phyloP scores from a whole-genome alignment of 1,140 invertebrate genomes.

The Dinoponera quadriceps region DNA sequence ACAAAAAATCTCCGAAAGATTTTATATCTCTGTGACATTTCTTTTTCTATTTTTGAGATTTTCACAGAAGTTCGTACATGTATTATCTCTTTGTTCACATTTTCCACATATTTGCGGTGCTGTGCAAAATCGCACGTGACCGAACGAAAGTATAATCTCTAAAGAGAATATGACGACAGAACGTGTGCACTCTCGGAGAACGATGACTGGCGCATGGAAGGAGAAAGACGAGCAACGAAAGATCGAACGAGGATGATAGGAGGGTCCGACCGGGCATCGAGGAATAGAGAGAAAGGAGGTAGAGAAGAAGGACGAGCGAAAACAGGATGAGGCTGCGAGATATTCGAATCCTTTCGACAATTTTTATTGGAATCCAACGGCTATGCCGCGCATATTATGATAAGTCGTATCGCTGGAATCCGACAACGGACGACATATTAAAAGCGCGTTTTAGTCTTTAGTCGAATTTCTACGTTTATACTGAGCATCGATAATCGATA shows the following conservation, averaged over 20 bases:
- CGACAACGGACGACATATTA: conserved; percentile 44
- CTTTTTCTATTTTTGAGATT: neutral
- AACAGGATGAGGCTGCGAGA: conserved; percentile 59
- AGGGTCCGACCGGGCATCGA: conserved; percentile 18
- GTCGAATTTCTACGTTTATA: neutral
- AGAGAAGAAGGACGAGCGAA: conserved; percentile 39
- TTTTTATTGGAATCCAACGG: conserved; percentile 58
- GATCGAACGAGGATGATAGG: conserved; percentile 35
- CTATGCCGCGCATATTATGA: conserved; percentile 49
- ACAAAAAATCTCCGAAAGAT: neutral
- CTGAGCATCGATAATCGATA: neutral
- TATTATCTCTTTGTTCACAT: neutral
- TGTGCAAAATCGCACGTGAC: neutral
- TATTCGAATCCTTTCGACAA: conserved; percentile 49
- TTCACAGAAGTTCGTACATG: too few relatives aligned
- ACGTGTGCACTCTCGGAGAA: conserved; percentile 26
- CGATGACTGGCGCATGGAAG: conserved; percentile 26
- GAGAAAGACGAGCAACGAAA: conserved; percentile 8
- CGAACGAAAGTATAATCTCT: neutral
- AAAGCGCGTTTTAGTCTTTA: conserved; percentile 14
- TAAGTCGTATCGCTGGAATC: conserved; percentile 53
- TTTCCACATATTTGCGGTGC: neutral
- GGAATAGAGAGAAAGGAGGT: neutral
- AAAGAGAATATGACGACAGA: neutral
- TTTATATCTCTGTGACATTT: neutral